Evolutionary conservation across 2,113 vertebrate species (phyloP).

Genomic region (Plotosus lineatus): DNA sequence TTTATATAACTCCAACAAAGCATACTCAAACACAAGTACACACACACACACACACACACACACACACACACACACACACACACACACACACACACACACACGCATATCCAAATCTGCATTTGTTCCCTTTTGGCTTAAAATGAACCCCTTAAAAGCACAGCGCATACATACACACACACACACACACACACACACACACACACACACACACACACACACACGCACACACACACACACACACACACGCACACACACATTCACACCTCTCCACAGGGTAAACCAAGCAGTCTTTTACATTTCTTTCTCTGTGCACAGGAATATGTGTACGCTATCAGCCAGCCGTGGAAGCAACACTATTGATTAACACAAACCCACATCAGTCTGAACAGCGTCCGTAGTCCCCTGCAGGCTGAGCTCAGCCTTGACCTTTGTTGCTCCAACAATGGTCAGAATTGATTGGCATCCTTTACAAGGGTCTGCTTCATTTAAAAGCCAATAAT

Average conservation of each 20-base stretch:
- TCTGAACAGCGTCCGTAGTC: not conserved
- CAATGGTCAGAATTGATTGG: constrained; percentile 28
- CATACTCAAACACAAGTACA: no score
- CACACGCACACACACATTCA: no score
- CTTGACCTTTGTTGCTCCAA: constrained; percentile 29
- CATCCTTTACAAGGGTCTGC: not conserved
- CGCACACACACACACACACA: no score
- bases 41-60: not conserved
- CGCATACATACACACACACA: no score
- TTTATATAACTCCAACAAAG: not conserved
- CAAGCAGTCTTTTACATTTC: not conserved
- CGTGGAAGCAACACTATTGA: constrained; percentile 35
- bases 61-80: not conserved
- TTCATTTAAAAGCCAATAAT: constrained; percentile 27
- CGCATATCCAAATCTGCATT: not conserved
- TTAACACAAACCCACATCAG: constrained; percentile 18
- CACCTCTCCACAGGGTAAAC: not conserved
- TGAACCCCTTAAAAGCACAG: no score
- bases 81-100: not conserved
- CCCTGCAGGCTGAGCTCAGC: constrained; percentile 19
- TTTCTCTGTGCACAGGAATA: constrained; percentile 22
- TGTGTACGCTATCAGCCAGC: not conserved
- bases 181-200: no score
- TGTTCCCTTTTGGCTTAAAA: not conserved
- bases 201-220: no score